Percentiles rank a stretch among this genome's conserved stretches.
These are phyloP conservation scores for Amblyjoppa fuscipennis DNA, from an alignment of 2,888 invertebrate species.

Conservation along the genomic window DNA sequence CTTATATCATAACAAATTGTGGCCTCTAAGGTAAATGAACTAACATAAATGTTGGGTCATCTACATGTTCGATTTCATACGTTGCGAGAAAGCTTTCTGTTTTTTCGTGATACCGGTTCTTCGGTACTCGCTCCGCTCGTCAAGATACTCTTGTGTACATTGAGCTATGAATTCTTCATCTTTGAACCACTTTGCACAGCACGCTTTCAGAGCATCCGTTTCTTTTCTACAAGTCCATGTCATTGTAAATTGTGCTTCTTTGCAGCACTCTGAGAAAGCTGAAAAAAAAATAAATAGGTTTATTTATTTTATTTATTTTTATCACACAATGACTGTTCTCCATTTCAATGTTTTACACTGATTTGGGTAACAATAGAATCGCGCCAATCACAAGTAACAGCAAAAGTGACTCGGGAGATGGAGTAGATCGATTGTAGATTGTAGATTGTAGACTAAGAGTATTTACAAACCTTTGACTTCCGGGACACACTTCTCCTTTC, in stretches of 20 bases:
- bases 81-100: slow-evolving; percentile 61
- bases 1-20: slow-evolving; percentile 34
- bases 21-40: slow-evolving; percentile 34
- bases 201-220: slow-evolving; percentile 90
- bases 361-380: background rate
- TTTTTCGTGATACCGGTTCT: slow-evolving; percentile 89
- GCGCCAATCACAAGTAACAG: background rate
- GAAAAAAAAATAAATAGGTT: slow-evolving; percentile 28
- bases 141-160: slow-evolving; percentile 93
- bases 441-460: background rate
- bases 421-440: background rate
- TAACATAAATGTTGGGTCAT: background rate
- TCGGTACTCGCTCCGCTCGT: slow-evolving; percentile 93
- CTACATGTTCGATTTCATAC: slow-evolving; percentile 24
- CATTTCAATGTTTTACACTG: background rate
- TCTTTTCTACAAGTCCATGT: slow-evolving; percentile 91
- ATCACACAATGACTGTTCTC: background rate
- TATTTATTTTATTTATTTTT: background rate
- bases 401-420: background rate
- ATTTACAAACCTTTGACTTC: slow-evolving; percentile 88
- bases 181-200: slow-evolving; percentile 91
- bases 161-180: slow-evolving; percentile 91
- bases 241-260: slow-evolving; percentile 89
- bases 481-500: slow-evolving; percentile 90
- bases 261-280: slow-evolving; percentile 89